These are phyloP conservation scores for Acromyrmex charruanus DNA, from an alignment of 1,140 invertebrate species.

Conservation along the genomic window DNA sequence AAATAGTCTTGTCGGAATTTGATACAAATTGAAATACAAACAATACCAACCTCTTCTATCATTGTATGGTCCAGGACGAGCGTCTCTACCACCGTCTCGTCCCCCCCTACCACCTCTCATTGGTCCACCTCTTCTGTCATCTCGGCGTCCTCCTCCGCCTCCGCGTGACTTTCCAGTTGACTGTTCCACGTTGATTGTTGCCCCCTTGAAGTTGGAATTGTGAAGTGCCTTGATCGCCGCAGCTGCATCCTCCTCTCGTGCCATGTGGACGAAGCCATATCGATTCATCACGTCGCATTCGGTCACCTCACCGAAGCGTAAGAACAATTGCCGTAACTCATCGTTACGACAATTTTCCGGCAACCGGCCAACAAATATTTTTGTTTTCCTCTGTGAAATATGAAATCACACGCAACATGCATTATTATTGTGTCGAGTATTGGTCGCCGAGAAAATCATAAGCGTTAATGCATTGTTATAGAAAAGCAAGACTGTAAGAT, in stretches of 20 bases:
- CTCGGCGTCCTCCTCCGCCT: constrained; percentile 80
- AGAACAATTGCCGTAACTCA: constrained; percentile 84
- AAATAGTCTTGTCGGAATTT: constrained; percentile 58
- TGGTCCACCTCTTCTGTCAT: constrained; percentile 82
- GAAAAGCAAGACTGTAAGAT: background rate
- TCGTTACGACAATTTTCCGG: constrained; percentile 86
- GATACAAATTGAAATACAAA: background rate
- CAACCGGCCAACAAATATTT: constrained; percentile 86
- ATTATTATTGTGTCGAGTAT: constrained; percentile 23
- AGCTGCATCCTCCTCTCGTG: constrained; percentile 84
- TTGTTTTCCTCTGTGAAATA: constrained; percentile 84
- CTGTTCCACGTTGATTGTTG: constrained; percentile 85
- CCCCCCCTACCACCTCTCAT: constrained; percentile 85
- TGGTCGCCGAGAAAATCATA: background rate
- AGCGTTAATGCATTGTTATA: background rate
- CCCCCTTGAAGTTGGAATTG: constrained; percentile 86
- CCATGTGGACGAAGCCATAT: constrained; percentile 86
- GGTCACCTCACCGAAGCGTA: constrained; percentile 85
- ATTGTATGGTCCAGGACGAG: constrained; percentile 86
- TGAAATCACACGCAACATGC: background rate
- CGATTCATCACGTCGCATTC: constrained; percentile 86
- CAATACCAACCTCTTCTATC: constrained; percentile 84
- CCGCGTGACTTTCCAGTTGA: constrained; percentile 85
- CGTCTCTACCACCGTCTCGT: constrained; percentile 85
- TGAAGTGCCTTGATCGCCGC: constrained; percentile 85